Conservation (phyloP, 2,888 invertebrate species). For the Dicycla oo region DNA sequence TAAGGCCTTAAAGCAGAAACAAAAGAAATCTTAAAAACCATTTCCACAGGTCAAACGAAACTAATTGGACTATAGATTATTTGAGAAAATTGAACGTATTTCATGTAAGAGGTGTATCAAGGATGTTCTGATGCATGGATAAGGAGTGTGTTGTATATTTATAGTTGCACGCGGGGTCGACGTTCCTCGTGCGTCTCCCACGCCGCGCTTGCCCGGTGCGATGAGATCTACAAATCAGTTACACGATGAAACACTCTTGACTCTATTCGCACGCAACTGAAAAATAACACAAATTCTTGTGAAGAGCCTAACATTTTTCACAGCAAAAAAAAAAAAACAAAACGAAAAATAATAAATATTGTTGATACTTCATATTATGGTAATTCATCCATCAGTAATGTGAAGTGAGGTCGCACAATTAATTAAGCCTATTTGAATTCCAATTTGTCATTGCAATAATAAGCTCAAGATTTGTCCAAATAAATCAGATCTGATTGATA, state of each 20-base stretch:
- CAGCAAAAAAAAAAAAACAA: background rate
- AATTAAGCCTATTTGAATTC: slow-evolving; percentile 43
- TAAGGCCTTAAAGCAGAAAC: background rate
- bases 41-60: background rate
- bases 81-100: slow-evolving; percentile 35
- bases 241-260: slow-evolving; percentile 60
- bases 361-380: slow-evolving; percentile 1
- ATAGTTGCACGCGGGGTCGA: slow-evolving; percentile 88
- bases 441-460: slow-evolving; percentile 57
- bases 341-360: slow-evolving; percentile 3
- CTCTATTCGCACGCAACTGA: slow-evolving; percentile 66
- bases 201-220: slow-evolving; percentile 77
- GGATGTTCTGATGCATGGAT: slow-evolving; percentile 79
- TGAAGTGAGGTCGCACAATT: slow-evolving; percentile 28
- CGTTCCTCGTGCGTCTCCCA: slow-evolving; percentile 85
- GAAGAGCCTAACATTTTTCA: background rate
- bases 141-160: slow-evolving; percentile 84
- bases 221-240: slow-evolving; percentile 79
- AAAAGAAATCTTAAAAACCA: background rate
- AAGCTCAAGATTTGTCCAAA: slow-evolving; percentile 57
- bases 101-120: slow-evolving; percentile 69
- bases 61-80: slow-evolving; percentile 6
- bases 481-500: slow-evolving; percentile 62
- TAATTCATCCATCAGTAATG: slow-evolving; percentile 13
- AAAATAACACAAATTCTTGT: slow-evolving; percentile 23